Base-by-base conservation (phyloP, 2,888 invertebrate species). In the Stenurella melanura region DNA sequence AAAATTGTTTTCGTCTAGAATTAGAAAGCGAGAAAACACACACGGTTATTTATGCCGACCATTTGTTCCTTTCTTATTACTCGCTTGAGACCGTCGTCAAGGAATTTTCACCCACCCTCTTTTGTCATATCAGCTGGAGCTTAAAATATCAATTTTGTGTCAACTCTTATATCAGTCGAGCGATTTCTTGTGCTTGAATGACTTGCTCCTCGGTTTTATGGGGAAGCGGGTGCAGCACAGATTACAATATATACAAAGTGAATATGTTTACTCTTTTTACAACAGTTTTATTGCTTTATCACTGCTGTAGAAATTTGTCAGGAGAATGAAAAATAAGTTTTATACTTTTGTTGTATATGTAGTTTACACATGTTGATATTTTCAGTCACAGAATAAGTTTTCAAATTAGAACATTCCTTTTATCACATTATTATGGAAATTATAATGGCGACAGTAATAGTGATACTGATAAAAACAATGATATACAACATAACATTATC, bases 91-190 rank as follows among this genome's bases (percentile, higher is more conserved):
- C 30, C 69, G 69, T 57, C 34, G 69, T 69, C 57, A 18, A 17
- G 15, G 57, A 34, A 34, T 69, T 57, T 18, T 30, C 69, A n/a
- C 58, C 57, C 26, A 11, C 69, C 18, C 57, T 69, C 69, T 17
- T 69, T 69, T 69, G 69, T 69, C 69, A 34, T 56, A 69, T 69
- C 69, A 34, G 69, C 69, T 17, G 34, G 34, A 19, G 69, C 34
- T 69, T 69, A 69, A 69, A 69, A 57, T 69, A 69, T 69, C 69
- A 69, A 69, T 69, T 69, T 57, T 69, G 30, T 17, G 57, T 57
- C 69, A 57, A 57, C 57, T 34, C 58, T 57, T 57, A 58, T 69
- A 69, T 69, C 69, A 56, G 58, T 34, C 30, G 69, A 67, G 58
- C 57, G 58, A 57, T 69, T 57, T 58, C 56, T 69, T 69, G 58